Conservation (phyloP, 2,888 invertebrate species). For the Galerucella calmariensis region DNA sequence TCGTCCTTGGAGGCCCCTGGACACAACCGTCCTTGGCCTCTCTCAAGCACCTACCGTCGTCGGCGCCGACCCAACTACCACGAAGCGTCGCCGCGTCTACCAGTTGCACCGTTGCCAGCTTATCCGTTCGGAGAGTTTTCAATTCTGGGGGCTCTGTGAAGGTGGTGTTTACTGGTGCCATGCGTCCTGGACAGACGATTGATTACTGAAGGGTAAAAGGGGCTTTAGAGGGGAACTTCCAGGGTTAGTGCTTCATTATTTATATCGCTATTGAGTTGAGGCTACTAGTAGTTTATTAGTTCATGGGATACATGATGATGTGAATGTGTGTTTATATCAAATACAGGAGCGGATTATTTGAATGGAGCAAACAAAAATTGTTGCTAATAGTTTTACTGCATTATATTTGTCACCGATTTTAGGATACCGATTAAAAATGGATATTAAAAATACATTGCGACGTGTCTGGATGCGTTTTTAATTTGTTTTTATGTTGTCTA, state of each 20-base stretch:
- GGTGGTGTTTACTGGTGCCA: slow-evolving; percentile 20
- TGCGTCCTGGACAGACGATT: slow-evolving; percentile 26
- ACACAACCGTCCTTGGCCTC: slow-evolving; percentile 45
- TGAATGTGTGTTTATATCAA: slow-evolving; percentile 21
- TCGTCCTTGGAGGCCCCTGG: slow-evolving; percentile 46
- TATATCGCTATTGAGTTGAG: slow-evolving; percentile 30
- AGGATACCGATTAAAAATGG: no score
- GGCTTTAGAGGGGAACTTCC: slow-evolving; percentile 16
- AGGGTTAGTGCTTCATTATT: slow-evolving; percentile 33
- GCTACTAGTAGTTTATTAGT: slow-evolving; percentile 31
- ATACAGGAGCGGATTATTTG: slow-evolving; percentile 17
- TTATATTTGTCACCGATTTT: not conserved
- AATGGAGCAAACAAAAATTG: not conserved
- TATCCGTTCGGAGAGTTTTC: slow-evolving; percentile 5
- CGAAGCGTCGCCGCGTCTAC: slow-evolving; percentile 13
- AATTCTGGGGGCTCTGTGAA: slow-evolving; percentile 20
- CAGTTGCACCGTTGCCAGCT: slow-evolving; percentile 8
- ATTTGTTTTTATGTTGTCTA: no score
- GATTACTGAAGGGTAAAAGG: slow-evolving; percentile 14
- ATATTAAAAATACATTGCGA: no score
- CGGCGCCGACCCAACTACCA: slow-evolving; percentile 25
- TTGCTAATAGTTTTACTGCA: not conserved
- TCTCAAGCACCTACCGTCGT: slow-evolving; percentile 31
- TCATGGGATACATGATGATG: slow-evolving; percentile 21
- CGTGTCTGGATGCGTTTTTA: no score